A percentile compares a stretch with the other conserved stretches of the same genome.
Evolutionary conservation across 2,888 invertebrate genomes (phyloP).

Genomic region (Drosophila ezoana): DNA sequence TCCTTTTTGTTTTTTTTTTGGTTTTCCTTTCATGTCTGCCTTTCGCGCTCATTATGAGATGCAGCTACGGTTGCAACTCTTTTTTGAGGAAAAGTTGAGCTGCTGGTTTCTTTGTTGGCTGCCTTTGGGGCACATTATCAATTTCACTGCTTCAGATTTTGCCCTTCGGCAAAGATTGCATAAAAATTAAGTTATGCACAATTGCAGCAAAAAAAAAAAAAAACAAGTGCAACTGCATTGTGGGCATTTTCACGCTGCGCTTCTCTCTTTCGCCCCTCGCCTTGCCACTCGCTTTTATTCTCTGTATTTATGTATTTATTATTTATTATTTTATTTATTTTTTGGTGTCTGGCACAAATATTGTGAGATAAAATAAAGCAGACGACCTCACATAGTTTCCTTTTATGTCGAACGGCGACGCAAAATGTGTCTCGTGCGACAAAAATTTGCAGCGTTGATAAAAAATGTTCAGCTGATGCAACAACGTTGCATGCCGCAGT

Average conservation of each 20-base stretch:
- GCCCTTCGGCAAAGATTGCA: constrained; percentile 53
- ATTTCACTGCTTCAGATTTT: constrained; percentile 56
- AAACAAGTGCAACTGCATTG: constrained; percentile 38
- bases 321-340: constrained; percentile 14
- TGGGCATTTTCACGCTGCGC: constrained; percentile 39
- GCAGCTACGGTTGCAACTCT: constrained; percentile 21
- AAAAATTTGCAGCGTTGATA: constrained; percentile 62
- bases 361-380: constrained; percentile 65
- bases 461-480: constrained; percentile 72
- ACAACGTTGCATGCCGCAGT: constrained; percentile 74
- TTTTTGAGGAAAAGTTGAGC: constrained; percentile 20
- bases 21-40: background rate
- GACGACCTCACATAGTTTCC: constrained; percentile 79
- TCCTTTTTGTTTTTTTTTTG: background rate
- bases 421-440: constrained; percentile 75
- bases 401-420: constrained; percentile 69
- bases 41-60: constrained; percentile 29
- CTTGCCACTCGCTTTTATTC: background rate
- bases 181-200: constrained; percentile 62
- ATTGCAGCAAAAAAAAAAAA: constrained; percentile 3
- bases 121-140: constrained; percentile 62
- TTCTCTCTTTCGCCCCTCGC: constrained; percentile 14
- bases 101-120: constrained; percentile 10
- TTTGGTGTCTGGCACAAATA: constrained; percentile 67
- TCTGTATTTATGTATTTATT: constrained; percentile 4